phyloP scores from a whole-genome alignment of 2,888 invertebrate genomes.

The Sialis lutaria region DNA sequence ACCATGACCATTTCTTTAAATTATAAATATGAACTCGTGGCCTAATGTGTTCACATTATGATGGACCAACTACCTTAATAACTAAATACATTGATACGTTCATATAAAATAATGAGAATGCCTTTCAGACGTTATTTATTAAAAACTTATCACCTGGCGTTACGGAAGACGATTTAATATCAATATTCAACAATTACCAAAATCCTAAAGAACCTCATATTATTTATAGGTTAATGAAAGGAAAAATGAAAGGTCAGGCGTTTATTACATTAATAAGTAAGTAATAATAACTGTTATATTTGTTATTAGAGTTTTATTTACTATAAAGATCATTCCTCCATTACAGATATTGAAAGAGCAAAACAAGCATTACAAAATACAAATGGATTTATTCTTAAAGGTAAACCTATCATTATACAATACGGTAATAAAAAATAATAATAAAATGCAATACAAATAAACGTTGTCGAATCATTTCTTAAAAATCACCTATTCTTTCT shows the following conservation, averaged over 20 bases:
- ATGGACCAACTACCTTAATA: too few relatives aligned
- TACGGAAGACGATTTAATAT: slow-evolving; percentile 27
- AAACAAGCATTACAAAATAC: slow-evolving; percentile 29
- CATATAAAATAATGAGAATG: not conserved
- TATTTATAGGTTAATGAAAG: slow-evolving; percentile 27
- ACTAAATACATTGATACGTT: not conserved
- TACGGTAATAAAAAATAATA: slow-evolving; percentile 13
- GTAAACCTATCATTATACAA: slow-evolving; percentile 29
- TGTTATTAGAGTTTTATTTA: slow-evolving; percentile 2
- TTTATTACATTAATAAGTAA: slow-evolving; percentile 35
- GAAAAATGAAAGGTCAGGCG: slow-evolving; percentile 39
- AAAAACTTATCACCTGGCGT: slow-evolving; percentile 35
- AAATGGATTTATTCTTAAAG: slow-evolving; percentile 32
- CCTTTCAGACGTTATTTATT: slow-evolving; percentile 30
- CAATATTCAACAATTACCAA: slow-evolving; percentile 28
- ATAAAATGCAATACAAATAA: not conserved
- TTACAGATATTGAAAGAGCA: slow-evolving; percentile 28
- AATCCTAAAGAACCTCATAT: slow-evolving; percentile 22
- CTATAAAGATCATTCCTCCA: slow-evolving; percentile 8
- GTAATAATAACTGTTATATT: slow-evolving; percentile 7
- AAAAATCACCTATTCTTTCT: too few relatives aligned
- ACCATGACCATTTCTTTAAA: too few relatives aligned
- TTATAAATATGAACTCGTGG: too few relatives aligned
- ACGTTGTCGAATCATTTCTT: too few relatives aligned
- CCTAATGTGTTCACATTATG: too few relatives aligned